Evolutionary conservation across 1,140 invertebrate genomes (phyloP), one percentile per base, ranked within the genome.

Genomic region (Microplitis mediator): DNA sequence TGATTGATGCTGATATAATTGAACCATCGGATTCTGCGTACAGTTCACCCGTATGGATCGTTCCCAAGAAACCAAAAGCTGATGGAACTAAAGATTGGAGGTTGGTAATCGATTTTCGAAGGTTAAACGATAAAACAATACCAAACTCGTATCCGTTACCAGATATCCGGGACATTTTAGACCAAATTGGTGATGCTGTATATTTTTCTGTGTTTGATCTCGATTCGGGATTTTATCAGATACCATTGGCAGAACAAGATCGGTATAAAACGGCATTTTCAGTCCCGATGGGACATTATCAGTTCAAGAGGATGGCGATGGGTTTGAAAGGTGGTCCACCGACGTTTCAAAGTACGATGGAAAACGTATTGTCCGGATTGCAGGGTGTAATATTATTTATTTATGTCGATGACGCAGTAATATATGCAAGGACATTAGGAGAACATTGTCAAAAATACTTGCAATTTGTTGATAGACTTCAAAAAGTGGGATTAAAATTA

Each of bases 381-480:
- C 50, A 67, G n/a, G 32, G 32, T 35, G 35, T 34, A 13, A 32
- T 32, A 34, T 11, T 51, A 4, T 67, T 67, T 14, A 31, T 67
- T 34, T 67, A 67, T 23, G n/a, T 67, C 1, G 65, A 67, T n/a
- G 65, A 67, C 34, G 23, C 32, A 31, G 39, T 67, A 34, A 50
- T 54, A 11, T 67, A 50, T 14, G 51, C 9, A 34, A 32, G 31
- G 34, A 32, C 51, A 14, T 67, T 67, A 23, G 31, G 54, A 1
- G 50, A 67, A 5, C 65, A 67, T 54, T n/a, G 52, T 0, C 36
- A 54, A 23, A 67, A 50, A 54, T 50, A 52, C 3, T 8, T 11
- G 4, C 11, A 67, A 13, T 23, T 67, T 23, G 32, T 54, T 23
- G 31, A 39, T 4, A 8, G 65, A 34, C n/a, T 56, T 13, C 16